These are phyloP conservation scores for Eupsilia transversa DNA, from an alignment of 2,888 invertebrate species.

Conservation along the genomic window DNA sequence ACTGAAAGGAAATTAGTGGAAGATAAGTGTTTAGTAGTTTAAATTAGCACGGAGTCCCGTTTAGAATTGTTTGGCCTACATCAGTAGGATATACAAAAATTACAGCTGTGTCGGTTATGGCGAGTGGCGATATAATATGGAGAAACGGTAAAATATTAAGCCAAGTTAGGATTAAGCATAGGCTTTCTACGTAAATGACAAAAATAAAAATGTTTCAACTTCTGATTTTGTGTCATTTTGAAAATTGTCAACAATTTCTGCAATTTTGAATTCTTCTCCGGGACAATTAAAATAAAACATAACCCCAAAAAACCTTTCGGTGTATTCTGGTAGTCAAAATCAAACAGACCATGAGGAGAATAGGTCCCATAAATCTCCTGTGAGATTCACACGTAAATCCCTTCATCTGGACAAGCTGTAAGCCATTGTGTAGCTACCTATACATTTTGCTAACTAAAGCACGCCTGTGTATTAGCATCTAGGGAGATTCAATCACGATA, in stretches of 20 bases:
- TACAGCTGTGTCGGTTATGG: background rate
- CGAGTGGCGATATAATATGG: background rate
- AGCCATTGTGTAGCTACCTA: slow-evolving; percentile 38
- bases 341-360: slow-evolving; percentile 22
- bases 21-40: background rate
- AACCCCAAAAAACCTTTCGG: background rate
- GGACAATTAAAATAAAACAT: background rate
- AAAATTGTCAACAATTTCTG: background rate
- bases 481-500: background rate
- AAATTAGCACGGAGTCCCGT: background rate
- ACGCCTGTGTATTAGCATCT: background rate
- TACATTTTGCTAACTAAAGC: slow-evolving; percentile 13
- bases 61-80: background rate
- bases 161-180: background rate
- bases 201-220: background rate
- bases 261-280: background rate
- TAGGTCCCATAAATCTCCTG: slow-evolving; percentile 39
- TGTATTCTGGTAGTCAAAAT: background rate
- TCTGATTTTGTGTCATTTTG: background rate
- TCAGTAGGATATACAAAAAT: background rate
- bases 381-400: slow-evolving; percentile 51
- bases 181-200: background rate
- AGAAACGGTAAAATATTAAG: background rate
- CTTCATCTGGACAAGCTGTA: slow-evolving; percentile 58
- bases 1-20: background rate